Percentiles rank a stretch among this genome's conserved stretches.
Evolutionary conservation across 2,113 vertebrate genomes (phyloP).

Genomic region (Hippopotamus amphibius): DNA sequence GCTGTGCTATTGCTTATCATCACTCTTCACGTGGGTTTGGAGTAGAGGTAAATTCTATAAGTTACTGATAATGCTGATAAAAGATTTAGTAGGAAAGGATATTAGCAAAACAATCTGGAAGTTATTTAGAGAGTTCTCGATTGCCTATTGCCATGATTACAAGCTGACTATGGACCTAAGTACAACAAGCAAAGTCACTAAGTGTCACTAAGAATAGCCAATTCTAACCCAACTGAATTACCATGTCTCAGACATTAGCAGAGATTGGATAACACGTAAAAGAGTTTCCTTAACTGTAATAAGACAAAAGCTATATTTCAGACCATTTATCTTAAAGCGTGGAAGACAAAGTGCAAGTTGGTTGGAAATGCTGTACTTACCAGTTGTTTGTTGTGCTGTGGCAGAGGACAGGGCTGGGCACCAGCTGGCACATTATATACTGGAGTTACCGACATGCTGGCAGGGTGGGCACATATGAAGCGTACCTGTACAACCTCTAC

Average conservation of each 20-base stretch:
- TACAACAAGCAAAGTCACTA: neutral
- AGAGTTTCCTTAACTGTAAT: neutral
- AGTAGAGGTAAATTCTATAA: neutral
- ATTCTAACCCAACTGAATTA: neutral
- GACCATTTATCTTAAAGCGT: neutral
- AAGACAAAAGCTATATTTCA: neutral
- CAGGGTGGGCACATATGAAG: constrained; percentile 82
- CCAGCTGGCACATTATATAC: constrained; percentile 73
- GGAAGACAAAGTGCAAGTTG: neutral
- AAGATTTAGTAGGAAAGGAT: neutral
- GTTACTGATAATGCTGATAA: constrained; percentile 31
- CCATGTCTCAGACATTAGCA: neutral
- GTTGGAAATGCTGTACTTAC: constrained; percentile 65
- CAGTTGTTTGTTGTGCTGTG: constrained; percentile 84
- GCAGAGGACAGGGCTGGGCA: constrained; percentile 80
- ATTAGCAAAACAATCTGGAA: neutral
- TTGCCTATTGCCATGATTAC: neutral
- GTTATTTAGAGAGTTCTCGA: neutral
- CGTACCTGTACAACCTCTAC: constrained; percentile 81
- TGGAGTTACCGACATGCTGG: constrained; percentile 81
- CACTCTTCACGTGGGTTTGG: neutral
- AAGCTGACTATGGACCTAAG: neutral
- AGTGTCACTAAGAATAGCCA: neutral
- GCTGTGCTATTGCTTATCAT: neutral
- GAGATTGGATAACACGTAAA: neutral